Percentiles rank a stretch among this genome's conserved stretches.
Conservation (phyloP, 2,113 vertebrate genomes). For the Sula dactylatra region DNA sequence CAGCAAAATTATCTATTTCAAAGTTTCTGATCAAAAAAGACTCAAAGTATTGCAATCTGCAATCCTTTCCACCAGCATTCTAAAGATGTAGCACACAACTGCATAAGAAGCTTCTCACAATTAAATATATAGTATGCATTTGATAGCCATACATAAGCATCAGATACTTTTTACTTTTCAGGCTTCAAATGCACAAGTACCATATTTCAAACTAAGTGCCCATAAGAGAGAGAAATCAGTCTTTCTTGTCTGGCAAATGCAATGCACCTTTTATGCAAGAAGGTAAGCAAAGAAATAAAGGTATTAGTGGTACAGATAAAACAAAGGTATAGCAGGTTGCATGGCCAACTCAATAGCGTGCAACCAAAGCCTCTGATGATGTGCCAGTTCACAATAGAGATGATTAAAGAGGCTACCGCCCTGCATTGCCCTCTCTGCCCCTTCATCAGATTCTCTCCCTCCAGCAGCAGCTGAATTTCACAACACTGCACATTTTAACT, state of each 20-base stretch:
- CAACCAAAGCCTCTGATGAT: background rate
- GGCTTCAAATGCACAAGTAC: background rate
- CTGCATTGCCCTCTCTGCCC: background rate
- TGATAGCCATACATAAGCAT: background rate
- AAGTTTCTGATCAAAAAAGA: background rate
- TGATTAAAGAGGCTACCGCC: background rate
- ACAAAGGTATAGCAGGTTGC: background rate
- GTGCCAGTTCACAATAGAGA: background rate
- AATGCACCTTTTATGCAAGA: background rate
- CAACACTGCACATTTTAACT: background rate
- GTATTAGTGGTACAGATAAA: background rate
- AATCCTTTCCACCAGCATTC: background rate
- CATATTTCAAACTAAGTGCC: background rate
- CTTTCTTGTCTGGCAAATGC: background rate
- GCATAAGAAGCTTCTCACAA: background rate
- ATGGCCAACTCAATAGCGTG: background rate
- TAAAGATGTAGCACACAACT: background rate
- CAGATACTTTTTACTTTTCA: background rate
- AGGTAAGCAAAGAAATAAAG: background rate
- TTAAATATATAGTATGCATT: background rate
- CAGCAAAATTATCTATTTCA: background rate
- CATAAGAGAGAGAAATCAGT: background rate
- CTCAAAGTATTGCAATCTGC: background rate
- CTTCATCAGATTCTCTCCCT: background rate
- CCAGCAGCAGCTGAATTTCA: background rate